These are phyloP conservation scores for Polypterus senegalus DNA, from an alignment of 2,113 vertebrate species.

Conservation along the genomic window DNA sequence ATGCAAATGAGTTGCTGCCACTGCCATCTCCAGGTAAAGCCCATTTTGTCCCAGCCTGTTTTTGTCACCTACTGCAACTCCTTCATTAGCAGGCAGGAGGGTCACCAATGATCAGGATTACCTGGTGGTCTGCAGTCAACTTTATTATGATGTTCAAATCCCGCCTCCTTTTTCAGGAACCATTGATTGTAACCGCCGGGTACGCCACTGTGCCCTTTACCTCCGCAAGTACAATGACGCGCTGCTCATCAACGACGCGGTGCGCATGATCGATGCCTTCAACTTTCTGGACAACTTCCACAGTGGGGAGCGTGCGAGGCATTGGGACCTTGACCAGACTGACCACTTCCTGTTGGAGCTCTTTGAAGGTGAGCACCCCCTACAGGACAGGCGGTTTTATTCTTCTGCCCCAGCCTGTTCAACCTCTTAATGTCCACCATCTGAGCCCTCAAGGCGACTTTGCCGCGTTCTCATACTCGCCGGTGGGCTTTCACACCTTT, in stretches of 20 bases:
- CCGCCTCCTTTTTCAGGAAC: conserved; percentile 40
- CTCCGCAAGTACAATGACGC: conserved; percentile 78
- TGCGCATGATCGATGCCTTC: conserved; percentile 67
- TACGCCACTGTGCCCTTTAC: conserved; percentile 59
- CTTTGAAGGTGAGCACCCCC: conserved; percentile 52
- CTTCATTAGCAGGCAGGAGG: background rate
- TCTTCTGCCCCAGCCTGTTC: no score
- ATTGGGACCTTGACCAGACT: conserved; percentile 30
- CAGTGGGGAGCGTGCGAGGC: background rate
- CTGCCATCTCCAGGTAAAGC: no score
- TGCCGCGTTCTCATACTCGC: background rate
- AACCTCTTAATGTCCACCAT: background rate
- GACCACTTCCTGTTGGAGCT: conserved; percentile 50
- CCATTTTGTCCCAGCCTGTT: no score
- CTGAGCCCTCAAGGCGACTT: background rate
- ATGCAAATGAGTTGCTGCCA: no score
- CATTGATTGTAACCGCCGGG: conserved; percentile 22
- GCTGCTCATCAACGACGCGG: conserved; percentile 66
- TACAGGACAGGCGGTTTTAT: no score
- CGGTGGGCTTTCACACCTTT: background rate
- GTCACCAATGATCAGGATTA: no score
- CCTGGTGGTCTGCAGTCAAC: no score
- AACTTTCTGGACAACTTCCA: conserved; percentile 57
- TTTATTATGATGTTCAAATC: background rate
- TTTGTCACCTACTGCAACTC: no score